Evolutionary conservation across 2,113 vertebrate species (phyloP).

Genomic region (Alligator sinensis): DNA sequence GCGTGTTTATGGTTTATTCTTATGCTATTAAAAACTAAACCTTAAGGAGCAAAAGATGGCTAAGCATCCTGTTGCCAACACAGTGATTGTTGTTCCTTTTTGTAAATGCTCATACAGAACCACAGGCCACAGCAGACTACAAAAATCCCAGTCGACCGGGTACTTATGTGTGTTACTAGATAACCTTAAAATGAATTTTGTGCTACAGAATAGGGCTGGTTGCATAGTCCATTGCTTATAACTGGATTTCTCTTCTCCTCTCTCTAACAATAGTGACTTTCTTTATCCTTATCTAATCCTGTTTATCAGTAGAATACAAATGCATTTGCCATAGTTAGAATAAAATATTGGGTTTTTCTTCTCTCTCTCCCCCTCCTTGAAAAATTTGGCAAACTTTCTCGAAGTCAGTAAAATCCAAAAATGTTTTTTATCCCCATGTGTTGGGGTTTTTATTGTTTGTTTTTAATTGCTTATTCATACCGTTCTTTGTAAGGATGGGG

Average conservation of each 20-base stretch:
- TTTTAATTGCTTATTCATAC: neutral
- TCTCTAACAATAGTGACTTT: neutral
- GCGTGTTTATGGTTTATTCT: slow-evolving; percentile 52
- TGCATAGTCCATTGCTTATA: neutral
- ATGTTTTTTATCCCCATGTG: neutral
- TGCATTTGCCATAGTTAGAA: neutral
- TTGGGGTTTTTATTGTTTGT: neutral
- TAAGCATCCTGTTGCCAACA: neutral
- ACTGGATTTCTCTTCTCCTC: fast-evolving
- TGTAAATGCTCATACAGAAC: neutral
- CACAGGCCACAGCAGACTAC: neutral
- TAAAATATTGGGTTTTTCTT: neutral
- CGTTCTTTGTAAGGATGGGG: neutral
- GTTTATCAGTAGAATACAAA: neutral
- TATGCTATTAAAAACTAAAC: slow-evolving; percentile 13
- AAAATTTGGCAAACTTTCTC: neutral
- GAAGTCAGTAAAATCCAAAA: neutral
- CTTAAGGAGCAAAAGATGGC: slow-evolving; percentile 23
- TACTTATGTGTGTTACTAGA: neutral
- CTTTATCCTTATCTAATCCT: neutral
- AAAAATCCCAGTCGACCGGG: neutral
- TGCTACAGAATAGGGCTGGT: fast-evolving
- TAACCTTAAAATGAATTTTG: neutral
- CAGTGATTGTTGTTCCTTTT: neutral
- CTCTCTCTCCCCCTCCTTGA: neutral